Conservation (phyloP, 2,797 vertebrate genomes). For the Melanitta fusca region DNA sequence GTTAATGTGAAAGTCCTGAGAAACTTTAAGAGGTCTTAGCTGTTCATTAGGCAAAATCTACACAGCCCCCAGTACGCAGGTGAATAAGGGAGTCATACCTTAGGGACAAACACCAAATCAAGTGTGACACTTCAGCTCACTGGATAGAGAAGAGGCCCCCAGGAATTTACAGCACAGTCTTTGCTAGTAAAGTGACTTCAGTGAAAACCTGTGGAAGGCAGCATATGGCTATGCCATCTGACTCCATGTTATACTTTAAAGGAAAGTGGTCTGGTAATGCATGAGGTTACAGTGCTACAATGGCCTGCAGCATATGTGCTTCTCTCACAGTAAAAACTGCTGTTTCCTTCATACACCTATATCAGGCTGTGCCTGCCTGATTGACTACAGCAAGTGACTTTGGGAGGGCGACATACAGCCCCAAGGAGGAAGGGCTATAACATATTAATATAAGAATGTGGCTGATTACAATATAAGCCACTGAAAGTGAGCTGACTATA, state of each 20-base stretch:
- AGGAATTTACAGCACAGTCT: background rate
- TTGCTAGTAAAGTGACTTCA: background rate
- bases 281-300: background rate
- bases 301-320: background rate
- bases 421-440: slow-evolving; percentile 2
- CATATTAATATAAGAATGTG: slow-evolving; percentile 60
- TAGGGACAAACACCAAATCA: slow-evolving; percentile 2
- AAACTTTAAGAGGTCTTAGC: slow-evolving; percentile 5
- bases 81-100: background rate
- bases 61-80: background rate
- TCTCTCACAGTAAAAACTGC: background rate
- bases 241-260: slow-evolving; percentile 36
- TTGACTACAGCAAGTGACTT: slow-evolving; percentile 28
- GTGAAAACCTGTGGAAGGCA: background rate
- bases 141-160: background rate
- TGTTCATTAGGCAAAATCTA: background rate
- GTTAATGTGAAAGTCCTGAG: background rate
- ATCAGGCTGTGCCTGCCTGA: background rate
- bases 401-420: background rate
- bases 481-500: slow-evolving; percentile 56
- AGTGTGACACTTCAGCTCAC: background rate
- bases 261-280: background rate
- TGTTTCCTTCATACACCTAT: background rate
- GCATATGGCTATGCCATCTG: slow-evolving; percentile 2
- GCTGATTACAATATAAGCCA: slow-evolving; percentile 34